These are phyloP conservation scores for Urocolius indicus DNA, from an alignment of 2,113 vertebrate species.

Conservation along the genomic window DNA sequence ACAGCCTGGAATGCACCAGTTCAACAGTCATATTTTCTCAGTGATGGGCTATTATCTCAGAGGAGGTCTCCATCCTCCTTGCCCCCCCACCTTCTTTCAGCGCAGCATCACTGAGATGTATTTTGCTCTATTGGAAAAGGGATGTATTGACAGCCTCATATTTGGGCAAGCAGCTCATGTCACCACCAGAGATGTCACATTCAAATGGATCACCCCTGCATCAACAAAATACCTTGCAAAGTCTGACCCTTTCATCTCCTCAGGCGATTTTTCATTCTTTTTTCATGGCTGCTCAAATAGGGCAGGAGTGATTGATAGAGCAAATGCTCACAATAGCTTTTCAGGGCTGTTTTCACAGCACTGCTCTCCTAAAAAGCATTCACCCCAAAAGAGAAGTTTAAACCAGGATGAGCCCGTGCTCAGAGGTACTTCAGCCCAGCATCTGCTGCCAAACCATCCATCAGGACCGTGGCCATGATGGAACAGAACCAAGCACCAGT, in stretches of 20 bases:
- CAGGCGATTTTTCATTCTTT: background rate
- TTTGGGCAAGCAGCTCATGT: background rate
- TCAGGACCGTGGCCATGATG: accelerated
- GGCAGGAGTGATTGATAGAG: background rate
- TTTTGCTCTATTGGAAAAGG: background rate
- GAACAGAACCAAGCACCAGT: accelerated
- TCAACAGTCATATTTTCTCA: background rate
- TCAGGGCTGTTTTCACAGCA: background rate
- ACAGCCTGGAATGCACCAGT: background rate
- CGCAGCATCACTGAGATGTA: background rate
- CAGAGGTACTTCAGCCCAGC: background rate
- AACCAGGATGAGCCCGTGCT: background rate
- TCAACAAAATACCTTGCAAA: background rate
- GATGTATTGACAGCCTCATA: background rate
- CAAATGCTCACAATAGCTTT: background rate
- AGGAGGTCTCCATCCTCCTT: background rate
- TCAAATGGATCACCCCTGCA: constrained; percentile 3
- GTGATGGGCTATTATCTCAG: background rate
- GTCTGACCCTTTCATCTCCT: background rate
- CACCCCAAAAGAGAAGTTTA: background rate
- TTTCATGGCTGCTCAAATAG: background rate
- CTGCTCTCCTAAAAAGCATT: background rate
- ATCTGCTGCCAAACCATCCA: background rate
- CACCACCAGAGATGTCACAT: background rate
- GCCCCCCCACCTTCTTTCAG: background rate